A percentile compares a stretch with the other conserved stretches of the same genome.
These are phyloP conservation scores for Chaetops frenatus DNA, from an alignment of 2,113 vertebrate species.

Conservation along the genomic window DNA sequence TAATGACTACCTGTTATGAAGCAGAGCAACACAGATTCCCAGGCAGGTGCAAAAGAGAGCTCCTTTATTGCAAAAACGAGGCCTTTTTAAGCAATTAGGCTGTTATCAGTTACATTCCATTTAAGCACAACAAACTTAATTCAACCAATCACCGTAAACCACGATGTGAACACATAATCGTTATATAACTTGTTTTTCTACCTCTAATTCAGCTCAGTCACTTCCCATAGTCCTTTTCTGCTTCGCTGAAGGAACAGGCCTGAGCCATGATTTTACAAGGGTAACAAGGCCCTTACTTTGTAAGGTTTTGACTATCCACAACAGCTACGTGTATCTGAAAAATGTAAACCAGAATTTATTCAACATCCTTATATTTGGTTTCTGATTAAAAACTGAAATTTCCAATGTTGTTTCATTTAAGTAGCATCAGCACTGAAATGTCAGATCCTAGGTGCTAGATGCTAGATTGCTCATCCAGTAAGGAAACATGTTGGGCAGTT, in stretches of 20 bases:
- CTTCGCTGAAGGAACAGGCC: background rate
- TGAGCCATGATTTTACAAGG: background rate
- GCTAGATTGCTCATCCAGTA: background rate
- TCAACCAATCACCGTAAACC: background rate
- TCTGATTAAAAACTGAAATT: background rate
- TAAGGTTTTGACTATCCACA: background rate
- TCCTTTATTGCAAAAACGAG: background rate
- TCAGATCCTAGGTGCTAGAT: background rate
- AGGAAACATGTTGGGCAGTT: background rate
- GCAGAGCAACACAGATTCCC: fast-evolving
- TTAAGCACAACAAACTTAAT: background rate
- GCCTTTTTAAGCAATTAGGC: background rate
- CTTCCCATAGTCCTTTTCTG: background rate
- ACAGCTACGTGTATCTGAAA: background rate
- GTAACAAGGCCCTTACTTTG: background rate
- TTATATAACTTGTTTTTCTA: background rate
- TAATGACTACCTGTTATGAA: background rate
- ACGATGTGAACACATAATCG: fast-evolving
- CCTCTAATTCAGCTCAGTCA: background rate
- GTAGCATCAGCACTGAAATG: background rate
- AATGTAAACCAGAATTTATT: background rate
- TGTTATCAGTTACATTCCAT: background rate
- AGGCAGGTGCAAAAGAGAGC: background rate
- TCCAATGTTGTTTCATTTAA: background rate
- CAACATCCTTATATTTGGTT: background rate